These are phyloP conservation scores for Aporrectodea caliginosa DNA, from an alignment of 1,140 invertebrate genomes.

Conservation along the genomic window DNA sequence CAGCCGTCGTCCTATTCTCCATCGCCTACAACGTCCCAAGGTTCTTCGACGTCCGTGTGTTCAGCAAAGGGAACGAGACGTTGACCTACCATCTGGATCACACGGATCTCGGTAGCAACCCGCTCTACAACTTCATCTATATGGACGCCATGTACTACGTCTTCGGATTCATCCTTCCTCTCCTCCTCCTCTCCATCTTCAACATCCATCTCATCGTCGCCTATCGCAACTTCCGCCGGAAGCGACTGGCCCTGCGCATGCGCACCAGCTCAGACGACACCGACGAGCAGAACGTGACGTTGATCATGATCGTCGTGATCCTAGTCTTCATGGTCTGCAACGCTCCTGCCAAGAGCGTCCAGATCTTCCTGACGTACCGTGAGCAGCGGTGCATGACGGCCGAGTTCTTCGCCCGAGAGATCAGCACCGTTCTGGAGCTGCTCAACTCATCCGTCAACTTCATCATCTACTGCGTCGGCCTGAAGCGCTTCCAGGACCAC, in stretches of 20 bases:
- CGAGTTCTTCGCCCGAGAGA: constrained; percentile 12
- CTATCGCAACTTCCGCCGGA: constrained; percentile 9
- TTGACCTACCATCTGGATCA: constrained; percentile 7
- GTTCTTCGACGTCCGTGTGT: constrained; percentile 13
- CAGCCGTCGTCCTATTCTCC: constrained; percentile 13
- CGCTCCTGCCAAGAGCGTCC: constrained; percentile 21
- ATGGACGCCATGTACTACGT: constrained; percentile 27
- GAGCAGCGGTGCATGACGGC: constrained; percentile 14
- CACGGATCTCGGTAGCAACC: constrained; percentile 10
- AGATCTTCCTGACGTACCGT: constrained; percentile 16
- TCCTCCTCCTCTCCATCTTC: constrained; percentile 21
- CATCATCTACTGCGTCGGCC: constrained; percentile 26
- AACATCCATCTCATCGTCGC: constrained; percentile 17
- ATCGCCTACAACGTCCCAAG: constrained; percentile 25
- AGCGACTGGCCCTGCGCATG: background rate
- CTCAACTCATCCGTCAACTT: constrained; percentile 28
- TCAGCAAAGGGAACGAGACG: background rate
- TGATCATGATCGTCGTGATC: constrained; percentile 29
- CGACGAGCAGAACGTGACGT: constrained; percentile 26
- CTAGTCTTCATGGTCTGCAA: constrained; percentile 29
- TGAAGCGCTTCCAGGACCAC: constrained; percentile 13
- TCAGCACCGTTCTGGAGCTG: constrained; percentile 25
- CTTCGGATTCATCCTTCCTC: constrained; percentile 28
- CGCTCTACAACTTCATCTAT: constrained; percentile 21
- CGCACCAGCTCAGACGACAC: background rate